Conservation (phyloP, 2,113 vertebrate genomes). For the Myotis brandtii region DNA sequence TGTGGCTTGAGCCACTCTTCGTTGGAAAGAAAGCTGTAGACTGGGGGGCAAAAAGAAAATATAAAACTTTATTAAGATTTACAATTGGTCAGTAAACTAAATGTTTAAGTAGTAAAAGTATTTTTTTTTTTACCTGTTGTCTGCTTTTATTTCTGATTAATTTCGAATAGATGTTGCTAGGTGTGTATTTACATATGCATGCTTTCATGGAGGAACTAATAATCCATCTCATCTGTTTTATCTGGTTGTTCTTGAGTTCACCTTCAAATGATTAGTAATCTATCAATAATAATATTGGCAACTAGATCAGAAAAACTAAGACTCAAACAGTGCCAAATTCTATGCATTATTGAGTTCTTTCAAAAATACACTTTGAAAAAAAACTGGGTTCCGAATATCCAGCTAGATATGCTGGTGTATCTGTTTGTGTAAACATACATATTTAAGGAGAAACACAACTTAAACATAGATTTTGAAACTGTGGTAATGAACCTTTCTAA, state of each 20-base stretch:
- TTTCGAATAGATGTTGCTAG: background rate
- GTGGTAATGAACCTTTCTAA: background rate
- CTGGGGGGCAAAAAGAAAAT: background rate
- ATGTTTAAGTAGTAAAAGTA: background rate
- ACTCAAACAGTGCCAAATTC: constrained; percentile 14
- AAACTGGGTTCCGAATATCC: background rate
- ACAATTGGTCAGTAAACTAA: background rate
- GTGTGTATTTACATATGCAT: background rate
- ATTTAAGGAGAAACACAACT: background rate
- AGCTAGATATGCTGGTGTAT: background rate
- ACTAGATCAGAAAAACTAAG: background rate
- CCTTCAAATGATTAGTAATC: constrained; percentile 65
- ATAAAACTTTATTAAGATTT: background rate
- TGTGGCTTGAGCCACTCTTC: background rate
- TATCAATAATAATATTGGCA: constrained; percentile 45
- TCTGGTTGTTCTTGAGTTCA: constrained; percentile 17
- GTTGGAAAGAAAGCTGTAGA: background rate
- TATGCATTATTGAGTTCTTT: constrained; percentile 63
- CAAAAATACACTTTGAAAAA: background rate
- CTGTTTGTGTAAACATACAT: background rate
- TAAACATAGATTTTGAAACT: background rate
- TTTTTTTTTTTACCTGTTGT: background rate
- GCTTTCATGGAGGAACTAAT: background rate
- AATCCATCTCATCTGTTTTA: constrained; percentile 14
- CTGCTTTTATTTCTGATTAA: background rate